A percentile compares a stretch with the other conserved stretches of the same genome.
phyloP scores from a whole-genome alignment of 1,140 invertebrate species.

The Ganaspis sp. region DNA sequence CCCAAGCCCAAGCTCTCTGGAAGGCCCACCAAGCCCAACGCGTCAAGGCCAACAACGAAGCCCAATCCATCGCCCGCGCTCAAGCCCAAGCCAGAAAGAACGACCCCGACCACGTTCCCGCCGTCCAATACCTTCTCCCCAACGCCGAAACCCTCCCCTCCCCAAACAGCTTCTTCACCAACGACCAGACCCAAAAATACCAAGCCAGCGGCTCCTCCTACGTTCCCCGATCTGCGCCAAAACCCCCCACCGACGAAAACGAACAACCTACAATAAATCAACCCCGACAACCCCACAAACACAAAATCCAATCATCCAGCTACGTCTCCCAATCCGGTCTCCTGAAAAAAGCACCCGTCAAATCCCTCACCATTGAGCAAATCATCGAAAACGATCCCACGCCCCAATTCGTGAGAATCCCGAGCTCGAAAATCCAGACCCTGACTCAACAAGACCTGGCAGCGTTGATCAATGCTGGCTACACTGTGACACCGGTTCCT shows the following conservation, averaged over 20 bases:
- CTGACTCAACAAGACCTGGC: constrained; percentile 69
- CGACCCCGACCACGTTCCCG: constrained; percentile 66
- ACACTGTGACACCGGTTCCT: constrained; percentile 69
- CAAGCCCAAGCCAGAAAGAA: constrained; percentile 63
- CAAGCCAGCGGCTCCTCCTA: constrained; percentile 67
- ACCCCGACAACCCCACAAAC: constrained; percentile 67
- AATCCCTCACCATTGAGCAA: constrained; percentile 68
- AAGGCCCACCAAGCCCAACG: constrained; percentile 66
- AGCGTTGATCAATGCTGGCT: constrained; percentile 69
- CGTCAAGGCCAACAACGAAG: constrained; percentile 69
- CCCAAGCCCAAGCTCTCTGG: constrained; percentile 70
- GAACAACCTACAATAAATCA: constrained; percentile 61
- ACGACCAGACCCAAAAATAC: constrained; percentile 65
- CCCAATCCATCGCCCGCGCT: constrained; percentile 64
- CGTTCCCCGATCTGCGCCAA: constrained; percentile 63
- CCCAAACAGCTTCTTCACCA: constrained; percentile 65
- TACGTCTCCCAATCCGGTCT: constrained; percentile 69
- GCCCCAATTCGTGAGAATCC: constrained; percentile 61
- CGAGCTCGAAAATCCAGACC: constrained; percentile 60
- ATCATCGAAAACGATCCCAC: constrained; percentile 65
- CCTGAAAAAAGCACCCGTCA: constrained; percentile 68
- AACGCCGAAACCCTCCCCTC: constrained; percentile 62
- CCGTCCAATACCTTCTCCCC: constrained; percentile 70
- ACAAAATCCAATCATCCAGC: constrained; percentile 63
- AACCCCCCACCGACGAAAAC: constrained; percentile 49